These are phyloP conservation scores for Actinemys pallida DNA, from an alignment of 2,113 vertebrate genomes.

Conservation along the genomic window DNA sequence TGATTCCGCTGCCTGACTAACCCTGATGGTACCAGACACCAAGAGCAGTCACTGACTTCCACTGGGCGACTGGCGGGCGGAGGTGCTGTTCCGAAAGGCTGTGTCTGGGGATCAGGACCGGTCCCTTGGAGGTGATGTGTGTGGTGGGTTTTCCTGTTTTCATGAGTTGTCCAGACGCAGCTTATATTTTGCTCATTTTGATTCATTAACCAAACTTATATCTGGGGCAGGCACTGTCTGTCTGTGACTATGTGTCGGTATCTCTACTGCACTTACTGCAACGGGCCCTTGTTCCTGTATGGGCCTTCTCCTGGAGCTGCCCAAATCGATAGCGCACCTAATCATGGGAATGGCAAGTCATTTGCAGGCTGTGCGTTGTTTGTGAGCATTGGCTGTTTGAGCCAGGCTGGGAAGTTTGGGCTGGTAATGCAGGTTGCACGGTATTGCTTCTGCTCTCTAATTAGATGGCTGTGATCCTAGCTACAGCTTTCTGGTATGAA, in stretches of 20 bases:
- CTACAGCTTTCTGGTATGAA: neutral
- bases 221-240: neutral
- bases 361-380: neutral
- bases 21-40: neutral
- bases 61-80: too few species aligned
- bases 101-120: neutral
- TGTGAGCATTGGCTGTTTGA: neutral
- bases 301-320: neutral
- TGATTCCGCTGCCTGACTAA: neutral
- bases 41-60: neutral
- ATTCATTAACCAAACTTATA: neutral
- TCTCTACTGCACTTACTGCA: neutral
- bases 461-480: neutral
- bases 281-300: neutral
- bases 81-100: neutral
- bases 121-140: neutral
- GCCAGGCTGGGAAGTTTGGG: rapidly evolving
- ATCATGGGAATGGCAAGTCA: too few species aligned
- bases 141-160: neutral
- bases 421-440: rapidly evolving
- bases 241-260: neutral
- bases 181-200: neutral
- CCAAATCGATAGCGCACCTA: neutral
- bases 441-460: neutral
- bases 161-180: neutral